These are phyloP conservation scores for Lysandra bellargus DNA, from an alignment of 2,888 invertebrate genomes.

Conservation along the genomic window DNA sequence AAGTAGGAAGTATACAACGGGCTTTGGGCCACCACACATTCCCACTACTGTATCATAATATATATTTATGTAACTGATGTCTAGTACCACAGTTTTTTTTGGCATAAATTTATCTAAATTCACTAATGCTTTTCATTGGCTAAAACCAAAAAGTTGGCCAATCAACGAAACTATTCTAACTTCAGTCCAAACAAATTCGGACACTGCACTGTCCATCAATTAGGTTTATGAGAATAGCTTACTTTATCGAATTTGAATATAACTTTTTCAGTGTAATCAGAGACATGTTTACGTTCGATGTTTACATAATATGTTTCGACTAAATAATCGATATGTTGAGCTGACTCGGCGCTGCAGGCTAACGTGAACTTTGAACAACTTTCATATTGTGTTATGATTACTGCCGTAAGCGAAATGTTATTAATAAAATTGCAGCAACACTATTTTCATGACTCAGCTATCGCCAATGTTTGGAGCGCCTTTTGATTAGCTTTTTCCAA, in stretches of 20 bases:
- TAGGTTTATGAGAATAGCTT: background rate
- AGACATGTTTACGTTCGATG: background rate
- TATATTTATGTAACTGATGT: background rate
- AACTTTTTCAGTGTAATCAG: background rate
- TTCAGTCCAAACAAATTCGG: background rate
- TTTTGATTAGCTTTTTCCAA: too few relatives aligned
- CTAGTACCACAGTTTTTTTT: background rate
- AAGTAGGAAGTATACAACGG: too few relatives aligned
- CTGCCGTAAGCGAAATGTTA: conserved; percentile 7
- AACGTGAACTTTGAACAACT: conserved; percentile 25
- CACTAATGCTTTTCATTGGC: too few relatives aligned
- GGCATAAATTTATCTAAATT: background rate
- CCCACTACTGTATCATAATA: too few relatives aligned
- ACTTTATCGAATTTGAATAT: background rate
- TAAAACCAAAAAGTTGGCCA: background rate
- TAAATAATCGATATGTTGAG: background rate
- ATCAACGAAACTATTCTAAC: background rate
- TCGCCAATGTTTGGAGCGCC: too few relatives aligned
- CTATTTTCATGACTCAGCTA: too few relatives aligned
- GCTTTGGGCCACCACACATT: too few relatives aligned
- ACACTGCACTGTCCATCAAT: background rate
- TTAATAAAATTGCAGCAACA: background rate
- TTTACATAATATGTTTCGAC: conserved; percentile 9
- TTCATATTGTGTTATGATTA: conserved; percentile 8
- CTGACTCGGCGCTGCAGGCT: background rate